Evolutionary conservation across 53 echinoderm and acorn worm species (phyloP), one percentile per base, ranked within the genome.

Genomic region (Actinopyga echinites): DNA sequence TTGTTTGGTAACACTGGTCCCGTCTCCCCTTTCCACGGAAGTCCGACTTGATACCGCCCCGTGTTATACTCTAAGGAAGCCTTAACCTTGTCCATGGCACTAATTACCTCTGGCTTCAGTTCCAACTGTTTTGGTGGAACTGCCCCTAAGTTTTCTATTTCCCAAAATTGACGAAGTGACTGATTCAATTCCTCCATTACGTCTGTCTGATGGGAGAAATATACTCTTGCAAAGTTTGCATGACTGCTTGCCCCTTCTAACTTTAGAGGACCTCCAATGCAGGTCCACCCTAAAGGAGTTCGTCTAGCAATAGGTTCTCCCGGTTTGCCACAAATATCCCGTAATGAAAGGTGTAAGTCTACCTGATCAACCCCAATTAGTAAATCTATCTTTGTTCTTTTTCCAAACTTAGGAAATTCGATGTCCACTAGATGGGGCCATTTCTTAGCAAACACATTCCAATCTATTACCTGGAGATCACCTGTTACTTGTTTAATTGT

Each of bases 261-360:
- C 53, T 69, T n/a, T n/a, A n/a, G n/a, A n/a, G n/a, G n/a, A n/a
- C n/a, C n/a, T n/a, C n/a, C n/a, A n/a, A n/a, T n/a, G 17, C 66
- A 65, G 2, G 83, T 83, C 83, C 83, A 83, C 21, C 83, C 45
- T 24, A 82, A 30, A 6, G 65, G 64, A 12, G 65, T 82, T 19
- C 53, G 38, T 24, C 65, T 31, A 0, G 29, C 84, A 15, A 84
- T n/a, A n/a, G n/a, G n/a, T n/a, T n/a, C n/a, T n/a, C n/a, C n/a
- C n/a, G n/a, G n/a, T n/a, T n/a, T n/a, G n/a, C n/a, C n/a, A n/a
- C n/a, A n/a, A n/a, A n/a, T n/a, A n/a, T n/a, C n/a, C n/a, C n/a
- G n/a, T n/a, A n/a, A n/a, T n/a, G n/a, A n/a, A n/a, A n/a, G n/a
- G n/a, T n/a, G n/a, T n/a, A n/a, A n/a, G n/a, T n/a, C 71, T 26